Conservation (phyloP, 2,888 invertebrate species). For the Drosophila affinis region DNA sequence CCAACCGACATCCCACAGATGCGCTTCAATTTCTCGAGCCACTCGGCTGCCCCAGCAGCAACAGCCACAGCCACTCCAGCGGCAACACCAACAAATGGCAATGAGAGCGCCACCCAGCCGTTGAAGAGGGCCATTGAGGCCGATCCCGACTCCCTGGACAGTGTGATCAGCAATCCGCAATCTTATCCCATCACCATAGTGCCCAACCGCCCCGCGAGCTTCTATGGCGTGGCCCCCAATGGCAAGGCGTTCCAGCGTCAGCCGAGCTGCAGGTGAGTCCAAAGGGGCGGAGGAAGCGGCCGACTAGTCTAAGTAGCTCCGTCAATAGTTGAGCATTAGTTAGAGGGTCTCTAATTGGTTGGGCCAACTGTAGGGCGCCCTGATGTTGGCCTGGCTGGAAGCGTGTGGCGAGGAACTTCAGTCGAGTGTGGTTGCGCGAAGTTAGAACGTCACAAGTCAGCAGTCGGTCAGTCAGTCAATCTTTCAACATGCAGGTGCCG, state of each 20-base stretch:
- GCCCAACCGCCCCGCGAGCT: slow-evolving; percentile 81
- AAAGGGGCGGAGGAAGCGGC: background rate
- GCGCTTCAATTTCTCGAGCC: slow-evolving; percentile 68
- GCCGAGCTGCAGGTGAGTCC: slow-evolving; percentile 81
- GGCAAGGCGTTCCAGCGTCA: slow-evolving; percentile 81
- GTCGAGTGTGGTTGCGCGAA: slow-evolving; percentile 52
- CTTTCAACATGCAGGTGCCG: slow-evolving; percentile 69
- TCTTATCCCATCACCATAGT: slow-evolving; percentile 84
- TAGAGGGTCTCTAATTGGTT: slow-evolving; percentile 60
- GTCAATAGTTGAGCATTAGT: slow-evolving; percentile 53
- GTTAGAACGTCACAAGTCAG: slow-evolving; percentile 24
- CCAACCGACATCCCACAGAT: slow-evolving; percentile 57
- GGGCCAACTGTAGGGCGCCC: slow-evolving; percentile 44
- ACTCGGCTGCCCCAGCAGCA: slow-evolving; percentile 48
- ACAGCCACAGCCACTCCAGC: slow-evolving; percentile 23
- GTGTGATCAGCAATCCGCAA: slow-evolving; percentile 83
- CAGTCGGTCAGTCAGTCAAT: background rate
- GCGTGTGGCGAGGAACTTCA: slow-evolving; percentile 27
- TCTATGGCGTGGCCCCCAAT: slow-evolving; percentile 80
- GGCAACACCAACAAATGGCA: slow-evolving; percentile 28
- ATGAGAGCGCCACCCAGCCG: slow-evolving; percentile 57
- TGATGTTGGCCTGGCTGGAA: slow-evolving; percentile 47
- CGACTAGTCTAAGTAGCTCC: slow-evolving; percentile 39
- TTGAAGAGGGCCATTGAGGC: slow-evolving; percentile 80
- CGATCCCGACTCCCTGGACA: slow-evolving; percentile 83